phyloP scores from a whole-genome alignment of 1,140 invertebrate genomes.

The Doryteuthis pealeii region DNA sequence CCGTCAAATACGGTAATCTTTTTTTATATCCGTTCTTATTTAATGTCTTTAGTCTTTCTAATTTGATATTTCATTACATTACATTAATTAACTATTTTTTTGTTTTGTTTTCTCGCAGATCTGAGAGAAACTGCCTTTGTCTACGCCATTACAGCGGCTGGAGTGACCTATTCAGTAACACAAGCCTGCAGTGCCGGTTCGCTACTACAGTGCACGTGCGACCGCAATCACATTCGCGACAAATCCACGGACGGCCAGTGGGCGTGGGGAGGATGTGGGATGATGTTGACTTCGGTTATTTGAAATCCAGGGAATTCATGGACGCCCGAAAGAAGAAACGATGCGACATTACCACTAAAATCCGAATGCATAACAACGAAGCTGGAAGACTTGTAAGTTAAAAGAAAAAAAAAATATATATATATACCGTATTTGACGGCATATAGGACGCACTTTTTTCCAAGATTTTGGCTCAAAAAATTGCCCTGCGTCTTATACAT shows the following conservation, averaged over 20 bases:
- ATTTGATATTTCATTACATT: too few relatives aligned
- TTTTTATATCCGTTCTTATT: too few relatives aligned
- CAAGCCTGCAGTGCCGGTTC: conserved; percentile 70
- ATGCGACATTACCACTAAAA: conserved; percentile 51
- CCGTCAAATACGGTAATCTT: too few relatives aligned
- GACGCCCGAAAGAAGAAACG: conserved; percentile 70
- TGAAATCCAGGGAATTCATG: conserved; percentile 89
- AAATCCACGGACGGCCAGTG: conserved; percentile 76
- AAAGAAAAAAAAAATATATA: too few relatives aligned
- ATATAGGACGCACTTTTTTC: too few relatives aligned
- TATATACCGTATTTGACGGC: too few relatives aligned
- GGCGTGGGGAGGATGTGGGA: conserved; percentile 98
- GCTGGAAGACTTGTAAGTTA: conserved; percentile 54
- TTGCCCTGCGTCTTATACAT: too few relatives aligned
- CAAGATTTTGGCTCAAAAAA: too few relatives aligned
- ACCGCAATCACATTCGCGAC: conserved; percentile 45
- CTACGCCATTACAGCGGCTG: conserved; percentile 84
- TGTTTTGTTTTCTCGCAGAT: conserved; percentile 66
- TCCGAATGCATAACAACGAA: conserved; percentile 59
- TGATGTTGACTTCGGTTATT: conserved; percentile 92
- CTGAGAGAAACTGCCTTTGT: conserved; percentile 89
- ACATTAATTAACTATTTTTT: too few relatives aligned
- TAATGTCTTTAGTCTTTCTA: too few relatives aligned
- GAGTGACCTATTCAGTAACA: conserved; percentile 82
- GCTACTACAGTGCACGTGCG: conserved; percentile 55